Conservation (phyloP, 2,113 vertebrate genomes). For the Calonectris borealis region DNA sequence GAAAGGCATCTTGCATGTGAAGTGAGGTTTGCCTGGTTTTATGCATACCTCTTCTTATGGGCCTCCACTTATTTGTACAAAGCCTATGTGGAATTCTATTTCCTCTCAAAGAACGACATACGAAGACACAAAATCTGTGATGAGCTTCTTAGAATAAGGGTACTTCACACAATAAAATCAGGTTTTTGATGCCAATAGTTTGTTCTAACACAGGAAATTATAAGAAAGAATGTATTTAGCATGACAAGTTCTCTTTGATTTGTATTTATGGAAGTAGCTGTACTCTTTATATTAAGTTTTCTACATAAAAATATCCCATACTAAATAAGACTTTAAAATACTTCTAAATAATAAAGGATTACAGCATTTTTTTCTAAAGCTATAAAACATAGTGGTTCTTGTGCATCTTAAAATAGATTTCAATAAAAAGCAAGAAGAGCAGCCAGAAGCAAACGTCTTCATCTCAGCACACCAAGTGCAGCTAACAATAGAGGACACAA, state of each 20-base stretch:
- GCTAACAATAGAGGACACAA: neutral
- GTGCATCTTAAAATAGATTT: neutral
- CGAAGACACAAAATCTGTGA: neutral
- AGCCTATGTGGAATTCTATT: neutral
- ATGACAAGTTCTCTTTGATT: neutral
- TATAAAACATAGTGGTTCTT: neutral
- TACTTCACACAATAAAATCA: neutral
- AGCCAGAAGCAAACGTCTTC: neutral
- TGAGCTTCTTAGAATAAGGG: neutral
- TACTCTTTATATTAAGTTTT: neutral
- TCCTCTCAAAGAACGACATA: neutral
- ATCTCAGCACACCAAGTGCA: neutral
- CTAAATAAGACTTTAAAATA: neutral
- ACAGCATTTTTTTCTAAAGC: neutral
- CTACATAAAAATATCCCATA: neutral
- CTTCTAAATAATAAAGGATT: neutral
- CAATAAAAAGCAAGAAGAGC: neutral
- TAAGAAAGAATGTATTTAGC: neutral
- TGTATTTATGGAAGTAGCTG: neutral
- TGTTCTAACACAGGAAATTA: neutral
- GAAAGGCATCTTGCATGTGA: neutral
- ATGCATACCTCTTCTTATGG: neutral
- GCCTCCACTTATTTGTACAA: neutral
- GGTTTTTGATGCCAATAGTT: neutral
- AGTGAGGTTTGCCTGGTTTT: neutral